Evolutionary conservation across 2,113 vertebrate species (phyloP), one percentile per base, ranked within the genome.

Genomic region (Antechinus flavipes): DNA sequence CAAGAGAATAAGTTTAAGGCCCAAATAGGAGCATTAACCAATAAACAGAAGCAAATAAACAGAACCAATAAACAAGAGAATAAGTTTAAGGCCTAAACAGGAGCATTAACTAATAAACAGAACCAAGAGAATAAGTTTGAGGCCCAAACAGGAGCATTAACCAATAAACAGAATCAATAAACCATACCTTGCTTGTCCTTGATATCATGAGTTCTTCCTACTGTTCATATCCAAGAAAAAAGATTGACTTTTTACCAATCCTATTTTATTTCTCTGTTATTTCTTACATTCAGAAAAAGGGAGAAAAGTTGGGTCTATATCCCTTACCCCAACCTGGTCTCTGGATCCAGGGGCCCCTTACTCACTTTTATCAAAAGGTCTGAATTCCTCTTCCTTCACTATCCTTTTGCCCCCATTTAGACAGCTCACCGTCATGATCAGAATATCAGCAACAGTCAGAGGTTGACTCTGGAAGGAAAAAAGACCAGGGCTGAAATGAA

Each of bases 321-420:
- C 14, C 24, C 47, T 27, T 3, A 50, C 49, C 90, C 47, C 5
- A 49, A 0, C 49, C 23, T 50, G 14, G 24, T 24, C 27, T 24
- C 89, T 90, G 7, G 8, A 47, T 10, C 24, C 89, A 90, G 46
- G 46, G 3, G 12, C 24, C 46, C 89, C 23, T 91, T 35, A 98
- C 98, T 98, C 96, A 98, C 98, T 97, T 1, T 98, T 98, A 89
- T 0, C 2, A 97, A 97, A 93, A 8, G 97, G 98, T 0, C 0
- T 22, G 84, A 98, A 98, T n/a, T 90, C 0, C 91, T 0, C 68
- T 42, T 84, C 23, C 0, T 8, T 95, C 56, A 93, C 92, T 19
- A 55, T 25, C n/a, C 42, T 97, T 30, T 95, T 1, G 22, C 4
- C 55, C 95, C 97, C 54, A 2, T 14, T 42, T 26, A 14, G 27